A percentile compares a stretch with the other conserved stretches of the same genome.
phyloP scores from a whole-genome alignment of 2,888 invertebrate genomes.

The Caenorhabditis macrosperma region DNA sequence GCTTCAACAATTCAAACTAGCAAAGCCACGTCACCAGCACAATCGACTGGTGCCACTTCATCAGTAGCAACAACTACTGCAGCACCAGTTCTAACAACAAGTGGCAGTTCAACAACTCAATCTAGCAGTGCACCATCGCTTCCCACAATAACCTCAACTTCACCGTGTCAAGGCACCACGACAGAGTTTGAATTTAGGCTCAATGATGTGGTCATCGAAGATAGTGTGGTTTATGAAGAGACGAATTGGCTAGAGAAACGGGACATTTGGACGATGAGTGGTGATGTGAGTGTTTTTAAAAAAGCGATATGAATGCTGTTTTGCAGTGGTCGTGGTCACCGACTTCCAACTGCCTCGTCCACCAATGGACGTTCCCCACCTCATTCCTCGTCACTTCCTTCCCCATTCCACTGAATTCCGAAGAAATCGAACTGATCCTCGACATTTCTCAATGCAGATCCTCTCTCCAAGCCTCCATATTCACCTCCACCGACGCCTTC shows the following conservation, averaged over 20 bases:
- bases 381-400: slow-evolving; percentile 33
- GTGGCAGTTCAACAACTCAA: too few species aligned
- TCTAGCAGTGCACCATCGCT: too few species aligned
- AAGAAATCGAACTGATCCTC: slow-evolving; percentile 35
- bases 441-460: slow-evolving; percentile 32
- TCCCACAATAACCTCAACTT: too few species aligned
- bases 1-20: too few species aligned
- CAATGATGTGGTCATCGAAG: slow-evolving; percentile 37
- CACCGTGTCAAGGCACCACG: too few species aligned
- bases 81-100: too few species aligned
- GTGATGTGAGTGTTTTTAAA: slow-evolving; percentile 24
- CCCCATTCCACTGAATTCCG: slow-evolving; percentile 22
- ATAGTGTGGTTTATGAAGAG: slow-evolving; percentile 29
- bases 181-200: neutral
- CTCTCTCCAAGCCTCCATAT: slow-evolving; percentile 4
- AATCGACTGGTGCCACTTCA: too few species aligned
- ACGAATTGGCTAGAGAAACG: slow-evolving; percentile 10
- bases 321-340: slow-evolving; percentile 50
- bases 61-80: too few species aligned
- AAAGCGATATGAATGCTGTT: neutral
- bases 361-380: slow-evolving; percentile 32
- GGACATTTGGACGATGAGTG: slow-evolving; percentile 21
- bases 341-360: slow-evolving; percentile 18
- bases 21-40: too few species aligned
- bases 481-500: slow-evolving; percentile 13